Evolutionary conservation across 2,797 vertebrate species (phyloP).

Genomic region (Siniperca scherzeri): DNA sequence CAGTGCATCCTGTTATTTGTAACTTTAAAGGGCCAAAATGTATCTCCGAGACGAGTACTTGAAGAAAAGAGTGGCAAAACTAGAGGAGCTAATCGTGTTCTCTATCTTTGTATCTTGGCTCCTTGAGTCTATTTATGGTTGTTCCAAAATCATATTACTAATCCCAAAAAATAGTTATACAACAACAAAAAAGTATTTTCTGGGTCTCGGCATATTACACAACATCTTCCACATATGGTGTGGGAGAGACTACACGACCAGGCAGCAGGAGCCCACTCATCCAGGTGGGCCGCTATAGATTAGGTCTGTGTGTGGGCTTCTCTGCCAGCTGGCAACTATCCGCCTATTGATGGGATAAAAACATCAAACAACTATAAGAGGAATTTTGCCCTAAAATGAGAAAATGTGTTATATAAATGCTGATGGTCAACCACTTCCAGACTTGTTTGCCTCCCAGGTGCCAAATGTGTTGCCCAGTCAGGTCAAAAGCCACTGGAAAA

Average conservation of each 20-base stretch:
- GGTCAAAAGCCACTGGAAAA: background rate
- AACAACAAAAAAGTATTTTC: slow-evolving; percentile 67
- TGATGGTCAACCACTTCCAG: slow-evolving; percentile 1
- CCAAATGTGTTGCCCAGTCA: background rate
- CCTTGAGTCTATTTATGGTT: slow-evolving; percentile 53
- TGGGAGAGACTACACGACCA: slow-evolving; percentile 50
- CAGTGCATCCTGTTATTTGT: slow-evolving; percentile 13
- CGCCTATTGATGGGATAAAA: slow-evolving; percentile 52
- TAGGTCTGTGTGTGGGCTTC: slow-evolving; percentile 62
- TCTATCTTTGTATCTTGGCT: slow-evolving; percentile 39
- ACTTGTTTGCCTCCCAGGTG: background rate
- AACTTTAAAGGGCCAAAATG: slow-evolving; percentile 10
- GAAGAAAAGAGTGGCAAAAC: slow-evolving; percentile 22
- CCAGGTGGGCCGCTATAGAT: slow-evolving; percentile 74
- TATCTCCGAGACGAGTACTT: background rate
- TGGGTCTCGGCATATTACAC: slow-evolving; percentile 59
- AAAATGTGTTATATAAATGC: slow-evolving; percentile 42
- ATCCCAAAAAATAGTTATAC: slow-evolving; percentile 63
- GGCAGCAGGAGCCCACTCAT: slow-evolving; percentile 70
- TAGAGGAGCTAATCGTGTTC: slow-evolving; percentile 24
- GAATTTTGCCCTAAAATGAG: slow-evolving; percentile 30
- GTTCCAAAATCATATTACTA: slow-evolving; percentile 53
- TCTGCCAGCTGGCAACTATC: slow-evolving; percentile 54
- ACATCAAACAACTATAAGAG: slow-evolving; percentile 33
- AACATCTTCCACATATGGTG: slow-evolving; percentile 68